These are phyloP conservation scores for Ptychadena robeensis DNA, from an alignment of 2,797 vertebrate species.

Conservation along the genomic window DNA sequence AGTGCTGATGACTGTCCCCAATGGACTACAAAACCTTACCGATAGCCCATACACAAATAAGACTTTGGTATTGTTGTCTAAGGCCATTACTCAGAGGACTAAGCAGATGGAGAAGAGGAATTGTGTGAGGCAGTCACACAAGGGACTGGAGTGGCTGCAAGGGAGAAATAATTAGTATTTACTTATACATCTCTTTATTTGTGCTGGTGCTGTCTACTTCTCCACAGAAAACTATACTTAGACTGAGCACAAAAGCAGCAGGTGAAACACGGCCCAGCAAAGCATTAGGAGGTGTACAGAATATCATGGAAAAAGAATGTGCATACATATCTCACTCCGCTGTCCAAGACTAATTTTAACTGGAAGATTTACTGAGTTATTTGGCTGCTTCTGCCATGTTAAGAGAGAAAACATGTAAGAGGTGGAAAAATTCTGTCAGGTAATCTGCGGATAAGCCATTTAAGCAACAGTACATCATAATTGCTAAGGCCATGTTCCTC, in stretches of 20 bases:
- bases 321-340: slow-evolving; percentile 47
- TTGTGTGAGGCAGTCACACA: slow-evolving; percentile 30
- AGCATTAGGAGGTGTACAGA: not conserved
- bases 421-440: slow-evolving; percentile 59
- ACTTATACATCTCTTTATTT: slow-evolving; percentile 31
- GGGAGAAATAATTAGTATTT: slow-evolving; percentile 45
- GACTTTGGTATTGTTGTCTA: slow-evolving; percentile 29
- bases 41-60: slow-evolving; percentile 24
- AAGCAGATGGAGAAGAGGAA: slow-evolving; percentile 45
- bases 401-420: slow-evolving; percentile 50
- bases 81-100: slow-evolving; percentile 36
- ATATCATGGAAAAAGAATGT: slow-evolving; percentile 19
- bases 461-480: slow-evolving; percentile 61
- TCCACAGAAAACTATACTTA: slow-evolving; percentile 40
- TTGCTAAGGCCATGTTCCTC: slow-evolving; percentile 55
- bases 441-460: slow-evolving; percentile 61
- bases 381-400: slow-evolving; percentile 45
- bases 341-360: slow-evolving; percentile 60
- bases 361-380: slow-evolving; percentile 56
- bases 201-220: not conserved
- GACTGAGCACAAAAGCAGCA: slow-evolving; percentile 35
- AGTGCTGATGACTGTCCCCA: slow-evolving; percentile 29
- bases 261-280: slow-evolving; percentile 32
- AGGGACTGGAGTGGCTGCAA: slow-evolving; percentile 14
- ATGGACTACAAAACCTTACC: slow-evolving; percentile 17